These are phyloP conservation scores for Sorex fumeus DNA, from an alignment of 2,113 vertebrate species.

Conservation along the genomic window DNA sequence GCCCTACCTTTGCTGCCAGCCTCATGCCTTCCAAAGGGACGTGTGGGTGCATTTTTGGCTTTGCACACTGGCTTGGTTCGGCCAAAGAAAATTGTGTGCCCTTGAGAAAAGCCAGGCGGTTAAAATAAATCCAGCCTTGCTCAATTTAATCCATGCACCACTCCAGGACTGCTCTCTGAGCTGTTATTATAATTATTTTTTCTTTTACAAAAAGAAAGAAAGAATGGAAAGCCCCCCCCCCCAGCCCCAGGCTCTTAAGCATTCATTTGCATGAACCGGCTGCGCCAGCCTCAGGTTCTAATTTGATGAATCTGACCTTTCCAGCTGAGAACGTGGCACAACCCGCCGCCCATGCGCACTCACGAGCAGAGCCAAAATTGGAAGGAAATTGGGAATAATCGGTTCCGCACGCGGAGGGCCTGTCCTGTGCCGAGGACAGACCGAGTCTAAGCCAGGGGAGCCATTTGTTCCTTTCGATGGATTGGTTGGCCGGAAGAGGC, in stretches of 20 bases:
- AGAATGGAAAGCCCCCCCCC: not conserved
- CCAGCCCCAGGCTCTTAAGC: slow-evolving; percentile 30
- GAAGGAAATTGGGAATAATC: slow-evolving; percentile 9
- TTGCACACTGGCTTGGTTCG: slow-evolving; percentile 3
- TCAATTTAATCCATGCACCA: slow-evolving; percentile 38
- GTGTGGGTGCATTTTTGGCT: no score
- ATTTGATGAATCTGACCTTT: slow-evolving; percentile 62
- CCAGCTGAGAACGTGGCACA: slow-evolving; percentile 14
- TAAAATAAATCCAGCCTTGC: slow-evolving; percentile 4
- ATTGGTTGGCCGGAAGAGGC: slow-evolving; percentile 40
- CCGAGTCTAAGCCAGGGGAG: slow-evolving; percentile 36
- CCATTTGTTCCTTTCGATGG: slow-evolving; percentile 58
- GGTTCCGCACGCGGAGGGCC: not conserved
- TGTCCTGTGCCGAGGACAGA: not conserved
- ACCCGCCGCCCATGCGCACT: no score
- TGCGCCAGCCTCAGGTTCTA: slow-evolving; percentile 27
- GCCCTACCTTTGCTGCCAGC: not conserved
- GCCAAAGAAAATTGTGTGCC: not conserved
- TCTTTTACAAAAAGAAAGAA: not conserved
- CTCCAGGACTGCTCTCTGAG: not conserved
- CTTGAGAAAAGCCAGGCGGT: slow-evolving; percentile 20
- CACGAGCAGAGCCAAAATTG: slow-evolving; percentile 11
- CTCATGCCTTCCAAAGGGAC: not conserved
- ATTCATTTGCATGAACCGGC: slow-evolving; percentile 19
- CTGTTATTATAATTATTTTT: slow-evolving; percentile 57